These are phyloP conservation scores for Nomada goodeniana DNA, from an alignment of 2,888 invertebrate genomes.

Conservation along the genomic window DNA sequence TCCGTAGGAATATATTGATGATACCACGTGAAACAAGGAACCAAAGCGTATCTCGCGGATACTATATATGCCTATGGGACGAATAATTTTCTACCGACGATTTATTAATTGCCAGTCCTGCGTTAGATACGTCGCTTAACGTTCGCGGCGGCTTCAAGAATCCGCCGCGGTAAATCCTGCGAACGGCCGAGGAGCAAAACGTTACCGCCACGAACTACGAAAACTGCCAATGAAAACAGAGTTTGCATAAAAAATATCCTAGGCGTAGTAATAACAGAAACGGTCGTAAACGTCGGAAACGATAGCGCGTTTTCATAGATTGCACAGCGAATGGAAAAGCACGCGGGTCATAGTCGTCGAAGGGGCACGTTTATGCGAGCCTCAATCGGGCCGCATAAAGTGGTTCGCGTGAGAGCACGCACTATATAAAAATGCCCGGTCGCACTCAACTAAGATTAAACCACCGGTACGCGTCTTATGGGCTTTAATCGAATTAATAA, in stretches of 20 bases:
- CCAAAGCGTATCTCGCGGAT: too few relatives aligned
- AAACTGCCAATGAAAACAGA: background rate
- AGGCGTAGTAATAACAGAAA: constrained; percentile 15
- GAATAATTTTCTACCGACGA: too few relatives aligned
- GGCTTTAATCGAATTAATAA: constrained; percentile 82
- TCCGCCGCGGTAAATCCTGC: background rate
- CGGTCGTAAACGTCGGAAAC: constrained; percentile 18
- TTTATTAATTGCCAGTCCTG: too few relatives aligned
- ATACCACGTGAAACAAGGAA: too few relatives aligned
- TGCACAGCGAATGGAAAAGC: constrained; percentile 26
- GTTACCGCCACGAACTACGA: background rate
- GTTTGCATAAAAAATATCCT: constrained; percentile 17
- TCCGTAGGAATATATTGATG: too few relatives aligned
- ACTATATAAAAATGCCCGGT: constrained; percentile 78
- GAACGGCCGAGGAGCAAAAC: background rate
- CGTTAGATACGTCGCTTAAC: too few relatives aligned
- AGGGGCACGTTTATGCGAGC: constrained; percentile 55
- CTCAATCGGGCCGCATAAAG: constrained; percentile 65
- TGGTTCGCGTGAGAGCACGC: constrained; percentile 77
- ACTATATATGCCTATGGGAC: too few relatives aligned
- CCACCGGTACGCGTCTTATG: constrained; percentile 76
- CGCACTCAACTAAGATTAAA: constrained; percentile 79
- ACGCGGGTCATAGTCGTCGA: constrained; percentile 49
- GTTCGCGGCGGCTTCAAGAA: background rate
- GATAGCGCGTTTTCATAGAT: constrained; percentile 31